Evolutionary conservation across 2,113 vertebrate species (phyloP).

Genomic region (Illadopsis cleaveri): DNA sequence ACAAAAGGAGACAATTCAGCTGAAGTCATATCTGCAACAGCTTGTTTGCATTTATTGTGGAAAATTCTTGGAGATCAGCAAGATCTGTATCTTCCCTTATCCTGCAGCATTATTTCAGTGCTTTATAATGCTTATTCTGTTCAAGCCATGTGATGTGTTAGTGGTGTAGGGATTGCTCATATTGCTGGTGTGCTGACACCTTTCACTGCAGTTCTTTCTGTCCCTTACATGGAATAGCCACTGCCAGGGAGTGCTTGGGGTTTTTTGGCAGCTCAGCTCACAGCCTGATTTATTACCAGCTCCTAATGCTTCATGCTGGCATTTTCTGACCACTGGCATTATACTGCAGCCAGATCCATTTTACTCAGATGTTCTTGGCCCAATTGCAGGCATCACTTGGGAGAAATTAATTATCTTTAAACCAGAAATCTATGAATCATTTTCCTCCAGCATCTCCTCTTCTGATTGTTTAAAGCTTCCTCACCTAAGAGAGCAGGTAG

Average conservation of each 20-base stretch:
- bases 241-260: neutral
- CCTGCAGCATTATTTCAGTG: neutral
- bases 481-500: neutral
- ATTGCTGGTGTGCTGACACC: neutral
- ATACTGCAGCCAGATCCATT: neutral
- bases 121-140: neutral
- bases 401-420: neutral
- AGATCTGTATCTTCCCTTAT: neutral
- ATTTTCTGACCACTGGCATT: neutral
- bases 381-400: neutral
- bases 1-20: neutral
- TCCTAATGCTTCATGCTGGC: neutral
- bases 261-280: neutral
- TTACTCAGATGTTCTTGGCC: neutral
- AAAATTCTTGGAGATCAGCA: neutral
- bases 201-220: neutral
- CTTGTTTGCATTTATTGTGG: neutral
- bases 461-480: neutral
- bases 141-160: neutral
- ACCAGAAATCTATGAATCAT: neutral
- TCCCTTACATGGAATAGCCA: neutral
- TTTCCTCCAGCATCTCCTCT: neutral
- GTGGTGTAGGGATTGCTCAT: neutral
- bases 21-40: neutral
- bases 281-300: neutral